Evolutionary conservation across 2,888 invertebrate species (phyloP).

Genomic region (Merodon equestris): DNA sequence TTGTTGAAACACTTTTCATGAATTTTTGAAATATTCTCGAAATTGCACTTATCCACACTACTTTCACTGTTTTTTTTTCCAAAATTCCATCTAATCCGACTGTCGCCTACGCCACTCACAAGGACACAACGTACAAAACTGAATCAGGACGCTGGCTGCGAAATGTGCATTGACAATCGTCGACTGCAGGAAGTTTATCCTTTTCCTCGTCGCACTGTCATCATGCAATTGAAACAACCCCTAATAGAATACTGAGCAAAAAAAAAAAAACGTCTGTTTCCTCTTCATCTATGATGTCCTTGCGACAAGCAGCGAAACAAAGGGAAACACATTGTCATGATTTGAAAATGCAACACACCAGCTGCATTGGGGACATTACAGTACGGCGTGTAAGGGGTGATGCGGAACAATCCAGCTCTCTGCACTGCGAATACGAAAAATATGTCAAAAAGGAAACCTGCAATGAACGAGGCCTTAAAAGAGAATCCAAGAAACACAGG

Average conservation of each 20-base stretch:
- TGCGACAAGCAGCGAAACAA: conserved; percentile 32
- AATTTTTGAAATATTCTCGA: too few relatives aligned
- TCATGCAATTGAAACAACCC: conserved; percentile 50
- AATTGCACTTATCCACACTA: too few relatives aligned
- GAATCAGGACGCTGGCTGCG: conserved; percentile 20
- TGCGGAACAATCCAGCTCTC: conserved; percentile 30
- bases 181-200: conserved; percentile 13
- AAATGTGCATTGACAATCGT: conserved; percentile 28
- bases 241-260: conserved; percentile 38
- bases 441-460: conserved; percentile 13
- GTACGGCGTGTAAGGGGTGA: conserved; percentile 45
- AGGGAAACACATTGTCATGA: conserved; percentile 52
- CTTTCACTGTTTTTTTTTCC: too few relatives aligned
- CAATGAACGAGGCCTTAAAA: conserved; percentile 23
- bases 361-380: conserved; percentile 39
- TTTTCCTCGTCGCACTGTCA: conserved; percentile 16
- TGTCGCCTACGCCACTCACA: conserved; percentile 3
- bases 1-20: too few relatives aligned
- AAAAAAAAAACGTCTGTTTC: conserved; percentile 13
- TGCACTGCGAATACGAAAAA: conserved; percentile 12
- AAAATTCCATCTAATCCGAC: too few relatives aligned
- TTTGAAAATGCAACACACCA: conserved; percentile 60
- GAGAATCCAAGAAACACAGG: conserved; percentile 15
- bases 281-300: conserved; percentile 27
- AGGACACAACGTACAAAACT: conserved; percentile 32